Evolutionary conservation across 2,888 invertebrate genomes (phyloP).

Genomic region (Actias luna): DNA sequence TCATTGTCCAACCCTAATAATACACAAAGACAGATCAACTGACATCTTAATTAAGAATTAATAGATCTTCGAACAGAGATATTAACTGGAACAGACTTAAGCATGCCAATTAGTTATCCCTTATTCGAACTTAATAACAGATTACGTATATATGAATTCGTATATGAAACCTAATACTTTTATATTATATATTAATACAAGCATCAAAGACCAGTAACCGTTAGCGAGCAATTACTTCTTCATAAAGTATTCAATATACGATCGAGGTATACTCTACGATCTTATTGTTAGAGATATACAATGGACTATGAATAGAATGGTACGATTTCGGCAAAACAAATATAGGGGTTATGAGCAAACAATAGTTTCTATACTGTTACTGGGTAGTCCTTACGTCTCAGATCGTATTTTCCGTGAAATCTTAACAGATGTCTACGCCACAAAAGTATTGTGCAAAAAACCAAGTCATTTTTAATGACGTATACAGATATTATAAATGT

Average conservation of each 20-base stretch:
- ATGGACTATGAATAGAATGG: conserved; percentile 1
- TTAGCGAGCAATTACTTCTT: conserved; percentile 3
- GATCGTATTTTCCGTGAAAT: no score
- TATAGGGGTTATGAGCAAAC: background rate
- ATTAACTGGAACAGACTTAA: background rate
- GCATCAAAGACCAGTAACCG: background rate
- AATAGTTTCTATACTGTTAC: background rate
- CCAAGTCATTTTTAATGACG: no score
- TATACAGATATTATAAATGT: no score
- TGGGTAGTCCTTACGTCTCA: no score
- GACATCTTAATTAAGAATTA: background rate
- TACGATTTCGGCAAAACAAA: background rate
- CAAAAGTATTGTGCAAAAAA: no score
- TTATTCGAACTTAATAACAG: background rate
- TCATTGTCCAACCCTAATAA: no score
- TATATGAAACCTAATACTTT: background rate
- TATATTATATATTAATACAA: background rate
- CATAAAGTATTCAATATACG: conserved; percentile 24
- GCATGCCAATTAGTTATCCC: background rate
- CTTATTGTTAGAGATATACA: background rate
- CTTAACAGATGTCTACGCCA: no score
- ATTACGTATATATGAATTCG: background rate
- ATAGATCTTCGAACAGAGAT: background rate
- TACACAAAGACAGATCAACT: background rate
- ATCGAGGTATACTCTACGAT: background rate